Conservation (phyloP, 2,113 vertebrate genomes). For the Varanus komodoensis region DNA sequence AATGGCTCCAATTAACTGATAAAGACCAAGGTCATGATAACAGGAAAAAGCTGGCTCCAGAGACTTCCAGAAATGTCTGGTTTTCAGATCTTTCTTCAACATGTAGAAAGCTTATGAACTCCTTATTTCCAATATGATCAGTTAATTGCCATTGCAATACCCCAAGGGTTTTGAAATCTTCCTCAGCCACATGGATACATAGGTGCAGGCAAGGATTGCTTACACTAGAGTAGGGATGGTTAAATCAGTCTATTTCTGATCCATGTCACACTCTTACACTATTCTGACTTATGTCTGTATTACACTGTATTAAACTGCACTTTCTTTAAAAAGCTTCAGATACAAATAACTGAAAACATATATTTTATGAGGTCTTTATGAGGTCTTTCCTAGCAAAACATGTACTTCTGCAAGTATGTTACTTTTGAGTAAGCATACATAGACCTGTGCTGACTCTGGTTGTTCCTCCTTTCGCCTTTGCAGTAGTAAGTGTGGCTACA, state of each 20-base stretch:
- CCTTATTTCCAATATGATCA: background rate
- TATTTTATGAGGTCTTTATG: background rate
- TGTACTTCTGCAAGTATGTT: background rate
- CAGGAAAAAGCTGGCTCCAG: background rate
- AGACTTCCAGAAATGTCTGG: background rate
- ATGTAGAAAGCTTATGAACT: background rate
- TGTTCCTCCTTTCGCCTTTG: too few relatives aligned
- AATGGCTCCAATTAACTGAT: slow-evolving; percentile 19
- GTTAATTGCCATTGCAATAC: background rate
- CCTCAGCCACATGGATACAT: background rate
- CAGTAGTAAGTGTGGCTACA: too few relatives aligned
- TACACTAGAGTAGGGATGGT: background rate
- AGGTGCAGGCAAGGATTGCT: background rate
- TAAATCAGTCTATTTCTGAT: background rate
- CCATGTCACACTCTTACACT: background rate
- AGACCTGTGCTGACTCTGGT: too few relatives aligned
- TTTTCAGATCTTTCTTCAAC: background rate
- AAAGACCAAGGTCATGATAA: slow-evolving; percentile 12
- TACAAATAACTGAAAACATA: background rate
- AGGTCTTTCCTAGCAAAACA: background rate
- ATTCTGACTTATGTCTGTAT: background rate
- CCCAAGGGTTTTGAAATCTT: background rate
- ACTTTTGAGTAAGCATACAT: too few relatives aligned
- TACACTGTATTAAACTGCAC: background rate
- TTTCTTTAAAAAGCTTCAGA: background rate